phyloP scores from a whole-genome alignment of 2,113 vertebrate genomes.

The Ardeotis arabs region DNA sequence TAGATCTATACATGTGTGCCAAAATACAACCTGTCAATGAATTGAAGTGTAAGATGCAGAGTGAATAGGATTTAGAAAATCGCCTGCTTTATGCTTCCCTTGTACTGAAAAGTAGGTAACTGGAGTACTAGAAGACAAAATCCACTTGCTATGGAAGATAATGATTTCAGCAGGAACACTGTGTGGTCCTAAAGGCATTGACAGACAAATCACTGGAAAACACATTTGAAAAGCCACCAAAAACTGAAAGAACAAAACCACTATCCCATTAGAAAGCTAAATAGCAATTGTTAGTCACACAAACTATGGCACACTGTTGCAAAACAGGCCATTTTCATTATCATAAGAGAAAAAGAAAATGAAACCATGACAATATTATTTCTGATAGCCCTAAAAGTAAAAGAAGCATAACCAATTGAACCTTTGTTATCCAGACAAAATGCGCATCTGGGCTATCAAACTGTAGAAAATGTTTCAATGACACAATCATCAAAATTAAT shows the following conservation, averaged over 20 bases:
- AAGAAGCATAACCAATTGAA: slow-evolving; percentile 8
- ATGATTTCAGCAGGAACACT: not conserved
- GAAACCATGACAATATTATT: not conserved
- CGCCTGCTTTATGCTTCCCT: not conserved
- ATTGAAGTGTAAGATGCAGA: not conserved
- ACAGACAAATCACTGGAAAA: not conserved
- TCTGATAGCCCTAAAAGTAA: slow-evolving; percentile 23
- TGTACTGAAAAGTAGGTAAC: not conserved
- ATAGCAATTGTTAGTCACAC: not conserved
- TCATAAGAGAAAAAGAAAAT: not conserved
- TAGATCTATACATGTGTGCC: not conserved
- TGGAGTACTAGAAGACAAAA: not conserved
- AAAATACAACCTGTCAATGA: not conserved
- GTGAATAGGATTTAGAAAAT: not conserved
- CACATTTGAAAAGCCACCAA: not conserved
- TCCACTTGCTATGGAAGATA: not conserved
- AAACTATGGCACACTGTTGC: not conserved
- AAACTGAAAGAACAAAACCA: not conserved
- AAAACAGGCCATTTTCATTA: not conserved
- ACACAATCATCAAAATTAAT: slow-evolving; percentile 37
- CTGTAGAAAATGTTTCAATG: not conserved
- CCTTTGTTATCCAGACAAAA: slow-evolving; percentile 3
- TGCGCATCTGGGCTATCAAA: slow-evolving; percentile 21
- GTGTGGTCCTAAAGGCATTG: not conserved
- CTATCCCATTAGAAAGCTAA: not conserved